Percentiles rank a stretch among this genome's conserved stretches.
These are phyloP conservation scores for Cataglyphis altisquamis DNA, from an alignment of 2,888 invertebrate species.

Conservation along the genomic window DNA sequence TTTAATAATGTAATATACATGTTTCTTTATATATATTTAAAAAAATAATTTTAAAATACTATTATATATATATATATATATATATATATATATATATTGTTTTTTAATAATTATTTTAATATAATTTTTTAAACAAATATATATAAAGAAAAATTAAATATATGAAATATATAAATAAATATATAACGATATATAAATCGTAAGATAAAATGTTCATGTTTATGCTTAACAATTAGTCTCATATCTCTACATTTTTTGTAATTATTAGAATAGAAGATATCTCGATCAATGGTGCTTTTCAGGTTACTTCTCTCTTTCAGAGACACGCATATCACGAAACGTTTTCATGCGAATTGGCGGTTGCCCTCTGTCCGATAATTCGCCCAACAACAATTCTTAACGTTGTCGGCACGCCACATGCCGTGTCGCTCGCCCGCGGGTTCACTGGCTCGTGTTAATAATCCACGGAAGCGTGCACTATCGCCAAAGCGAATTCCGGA, in stretches of 20 bases:
- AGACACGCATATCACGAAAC: slow-evolving; percentile 17
- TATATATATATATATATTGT: background rate
- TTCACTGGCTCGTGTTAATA: slow-evolving; percentile 66
- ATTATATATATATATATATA: background rate
- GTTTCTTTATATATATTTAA: background rate
- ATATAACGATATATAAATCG: background rate
- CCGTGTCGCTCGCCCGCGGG: slow-evolving; percentile 51
- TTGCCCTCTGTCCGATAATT: slow-evolving; percentile 21
- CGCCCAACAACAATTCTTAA: slow-evolving; percentile 55
- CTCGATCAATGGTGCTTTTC: background rate
- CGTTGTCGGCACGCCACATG: slow-evolving; percentile 60
- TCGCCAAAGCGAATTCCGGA: slow-evolving; percentile 71
- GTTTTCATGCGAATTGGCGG: slow-evolving; percentile 11
- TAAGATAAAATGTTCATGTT: background rate
- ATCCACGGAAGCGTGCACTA: slow-evolving; percentile 65
- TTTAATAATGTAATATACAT: background rate
- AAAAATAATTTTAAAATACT: background rate
- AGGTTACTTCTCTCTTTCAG: background rate
- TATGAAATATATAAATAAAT: background rate
- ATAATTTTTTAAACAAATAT: background rate
- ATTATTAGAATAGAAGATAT: background rate
- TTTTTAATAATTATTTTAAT: too few species aligned
- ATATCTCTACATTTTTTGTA: background rate
- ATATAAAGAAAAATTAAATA: background rate
- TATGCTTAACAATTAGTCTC: background rate